Conservation (phyloP, 2,888 invertebrate genomes). For the Cryptosula pallasiana region DNA sequence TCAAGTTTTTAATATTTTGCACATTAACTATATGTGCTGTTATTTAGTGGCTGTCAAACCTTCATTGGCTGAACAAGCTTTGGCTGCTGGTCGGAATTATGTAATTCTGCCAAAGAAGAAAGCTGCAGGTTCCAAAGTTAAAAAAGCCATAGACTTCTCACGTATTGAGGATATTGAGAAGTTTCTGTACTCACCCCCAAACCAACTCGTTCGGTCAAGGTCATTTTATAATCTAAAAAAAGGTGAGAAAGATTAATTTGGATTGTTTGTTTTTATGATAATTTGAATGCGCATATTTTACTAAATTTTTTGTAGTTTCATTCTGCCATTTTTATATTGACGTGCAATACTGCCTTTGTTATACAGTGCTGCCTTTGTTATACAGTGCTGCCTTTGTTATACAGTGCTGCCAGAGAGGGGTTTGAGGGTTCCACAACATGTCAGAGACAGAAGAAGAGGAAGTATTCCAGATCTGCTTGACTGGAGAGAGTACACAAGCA, state of each 20-base stretch:
- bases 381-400: constrained; percentile 24
- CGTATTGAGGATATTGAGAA: constrained; percentile 43
- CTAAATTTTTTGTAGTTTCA: too few relatives aligned
- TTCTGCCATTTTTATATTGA: too few relatives aligned
- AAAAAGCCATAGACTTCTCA: constrained; percentile 36
- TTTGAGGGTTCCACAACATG: constrained; percentile 39
- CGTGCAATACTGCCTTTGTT: too few relatives aligned
- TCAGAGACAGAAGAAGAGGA: constrained; percentile 33
- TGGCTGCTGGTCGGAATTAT: constrained; percentile 47
- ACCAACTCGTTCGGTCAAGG: constrained; percentile 32
- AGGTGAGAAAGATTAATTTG: constrained; percentile 3
- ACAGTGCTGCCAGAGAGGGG: constrained; percentile 36
- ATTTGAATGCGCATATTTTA: too few relatives aligned
- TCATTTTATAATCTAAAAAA: constrained; percentile 32
- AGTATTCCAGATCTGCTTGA: constrained; percentile 42
- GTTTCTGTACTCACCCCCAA: constrained; percentile 36
- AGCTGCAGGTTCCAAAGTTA: constrained; percentile 29
- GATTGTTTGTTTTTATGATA: too few relatives aligned
- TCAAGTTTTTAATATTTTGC: too few relatives aligned
- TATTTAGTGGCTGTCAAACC: constrained; percentile 32
- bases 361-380: too few relatives aligned
- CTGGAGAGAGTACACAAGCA: constrained; percentile 39
- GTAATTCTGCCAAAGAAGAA: constrained; percentile 38
- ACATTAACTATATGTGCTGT: not conserved
- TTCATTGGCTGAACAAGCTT: constrained; percentile 46